Evolutionary conservation across 2,888 invertebrate genomes (phyloP), one percentile per base, ranked within the genome.

Genomic region (Polydrusus pterygomalis): DNA sequence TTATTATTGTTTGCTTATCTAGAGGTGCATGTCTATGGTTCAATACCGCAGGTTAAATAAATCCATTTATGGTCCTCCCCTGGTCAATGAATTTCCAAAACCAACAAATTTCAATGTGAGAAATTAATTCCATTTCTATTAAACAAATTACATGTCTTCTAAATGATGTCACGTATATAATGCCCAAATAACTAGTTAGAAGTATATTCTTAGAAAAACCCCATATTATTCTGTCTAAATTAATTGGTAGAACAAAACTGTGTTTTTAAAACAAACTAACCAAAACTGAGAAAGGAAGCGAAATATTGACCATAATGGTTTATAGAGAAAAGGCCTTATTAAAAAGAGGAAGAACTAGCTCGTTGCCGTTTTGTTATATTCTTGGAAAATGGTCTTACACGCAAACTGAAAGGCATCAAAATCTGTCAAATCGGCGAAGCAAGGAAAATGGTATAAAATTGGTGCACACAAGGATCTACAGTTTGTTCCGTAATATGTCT

Each of bases 371-470:
- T 82, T 82, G 82, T 82, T 80, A 70, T 75, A 74, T 82, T 83
- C 82, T 81, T 75, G 80, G 82, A 82, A 82, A 82, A 75, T 78
- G 73, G 76, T 79, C 78, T 69, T 79, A 78, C 83, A 82, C 83
- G 83, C 83, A 82, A 76, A 81, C 79, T 68, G 78, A 77, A 68
- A 77, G 79, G 79, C 80, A 82, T 82, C 82, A 82, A 82, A 81
- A 82, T 83, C 81, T 81, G 82, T 82, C 82, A 83, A 81, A 80
- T 79, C 81, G 80, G 79, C 81, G 79, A 67, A 80, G 79, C 82
- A 78, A 65, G 77, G 73, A 63, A 71, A 70, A 70, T 60, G 38
- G 18, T 60, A 38, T 76, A 78, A 80, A 81, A 75, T 74, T 34
- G 17, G 49, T 60, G 20, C 17, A 40, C 58, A 38, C 58, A 13